These are phyloP conservation scores for Girardinus metallicus DNA, from an alignment of 2,797 vertebrate species.

Conservation along the genomic window DNA sequence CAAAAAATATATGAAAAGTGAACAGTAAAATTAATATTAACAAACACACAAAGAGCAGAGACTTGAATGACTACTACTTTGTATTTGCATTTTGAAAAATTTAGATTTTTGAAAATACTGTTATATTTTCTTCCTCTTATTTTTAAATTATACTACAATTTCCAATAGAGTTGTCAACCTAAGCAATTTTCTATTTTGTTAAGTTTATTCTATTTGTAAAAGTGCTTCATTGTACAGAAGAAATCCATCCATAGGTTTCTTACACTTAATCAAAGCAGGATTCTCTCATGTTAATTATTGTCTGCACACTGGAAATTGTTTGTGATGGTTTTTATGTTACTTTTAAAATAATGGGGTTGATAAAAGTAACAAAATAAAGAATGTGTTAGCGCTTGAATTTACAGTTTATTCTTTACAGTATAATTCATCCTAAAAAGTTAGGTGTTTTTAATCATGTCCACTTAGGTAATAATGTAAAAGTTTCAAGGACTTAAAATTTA, in stretches of 20 bases:
- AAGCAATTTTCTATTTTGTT: background rate
- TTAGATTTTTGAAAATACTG: background rate
- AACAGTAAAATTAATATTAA: background rate
- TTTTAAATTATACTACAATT: background rate
- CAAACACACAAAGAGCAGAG: background rate
- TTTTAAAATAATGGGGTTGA: background rate
- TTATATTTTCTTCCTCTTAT: background rate
- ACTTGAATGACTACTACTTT: background rate
- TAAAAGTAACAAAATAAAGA: background rate
- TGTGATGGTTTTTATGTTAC: background rate
- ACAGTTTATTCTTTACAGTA: background rate
- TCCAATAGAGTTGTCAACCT: background rate
- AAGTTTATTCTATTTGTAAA: background rate
- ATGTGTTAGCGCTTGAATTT: background rate
- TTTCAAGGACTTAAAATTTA: background rate
- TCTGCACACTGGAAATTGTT: background rate
- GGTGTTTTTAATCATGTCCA: background rate
- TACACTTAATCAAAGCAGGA: background rate
- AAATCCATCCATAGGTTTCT: background rate
- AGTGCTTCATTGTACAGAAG: background rate
- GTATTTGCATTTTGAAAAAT: background rate
- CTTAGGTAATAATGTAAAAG: background rate
- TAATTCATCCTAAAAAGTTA: background rate
- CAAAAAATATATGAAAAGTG: background rate
- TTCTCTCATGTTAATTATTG: background rate